Conservation (phyloP, 2,113 vertebrate species). For the Hipposideros armiger region DNA sequence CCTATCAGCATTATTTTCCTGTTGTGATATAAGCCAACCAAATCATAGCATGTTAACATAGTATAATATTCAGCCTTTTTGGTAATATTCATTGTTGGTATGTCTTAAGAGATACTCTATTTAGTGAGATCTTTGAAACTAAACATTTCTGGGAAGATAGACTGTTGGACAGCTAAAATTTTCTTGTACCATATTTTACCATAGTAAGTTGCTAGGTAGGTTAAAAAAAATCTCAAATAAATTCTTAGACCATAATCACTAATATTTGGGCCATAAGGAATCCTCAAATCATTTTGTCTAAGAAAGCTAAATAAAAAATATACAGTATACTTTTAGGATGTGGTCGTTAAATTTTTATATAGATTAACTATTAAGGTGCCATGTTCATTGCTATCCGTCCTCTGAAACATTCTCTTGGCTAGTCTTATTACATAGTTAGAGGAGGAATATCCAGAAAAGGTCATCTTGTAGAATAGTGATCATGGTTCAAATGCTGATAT, state of each 20-base stretch:
- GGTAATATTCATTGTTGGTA: neutral
- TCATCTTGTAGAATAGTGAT: neutral
- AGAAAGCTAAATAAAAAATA: constrained; percentile 38
- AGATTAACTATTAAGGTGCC: neutral
- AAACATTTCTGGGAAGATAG: constrained; percentile 21
- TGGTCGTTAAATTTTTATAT: neutral
- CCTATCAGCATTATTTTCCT: neutral
- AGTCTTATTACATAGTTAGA: neutral
- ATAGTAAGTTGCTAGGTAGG: neutral
- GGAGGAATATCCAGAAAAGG: neutral
- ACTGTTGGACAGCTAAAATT: neutral
- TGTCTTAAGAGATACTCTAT: neutral
- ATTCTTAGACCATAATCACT: neutral
- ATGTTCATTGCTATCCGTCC: neutral
- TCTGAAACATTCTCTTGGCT: neutral
- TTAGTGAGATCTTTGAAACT: constrained; percentile 5
- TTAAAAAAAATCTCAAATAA: neutral
- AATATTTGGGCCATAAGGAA: neutral
- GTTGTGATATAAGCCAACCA: neutral
- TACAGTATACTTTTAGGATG: neutral
- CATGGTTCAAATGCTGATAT: neutral
- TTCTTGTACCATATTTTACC: neutral
- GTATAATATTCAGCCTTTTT: neutral
- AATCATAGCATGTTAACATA: neutral
- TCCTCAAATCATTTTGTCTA: constrained; percentile 31